A percentile compares a stretch with the other conserved stretches of the same genome.
These are phyloP conservation scores for Polydrusus pterygomalis DNA, from an alignment of 2,888 invertebrate genomes.

Conservation along the genomic window DNA sequence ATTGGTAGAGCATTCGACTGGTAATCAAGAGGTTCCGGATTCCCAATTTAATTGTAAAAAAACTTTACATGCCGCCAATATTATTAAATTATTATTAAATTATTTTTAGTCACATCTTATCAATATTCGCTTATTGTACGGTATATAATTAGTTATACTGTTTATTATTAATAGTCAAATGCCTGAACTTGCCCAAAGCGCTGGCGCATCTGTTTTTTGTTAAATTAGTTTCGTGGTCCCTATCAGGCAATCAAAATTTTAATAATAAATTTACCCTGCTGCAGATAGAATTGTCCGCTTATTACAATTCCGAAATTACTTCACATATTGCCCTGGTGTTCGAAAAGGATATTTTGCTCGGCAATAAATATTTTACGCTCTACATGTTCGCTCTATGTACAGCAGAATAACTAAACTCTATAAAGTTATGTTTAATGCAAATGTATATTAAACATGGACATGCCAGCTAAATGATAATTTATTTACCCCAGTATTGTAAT, in stretches of 20 bases:
- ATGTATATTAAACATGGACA: slow-evolving; percentile 1
- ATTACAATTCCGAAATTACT: slow-evolving; percentile 52
- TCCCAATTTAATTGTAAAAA: too few relatives aligned
- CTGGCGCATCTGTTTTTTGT: slow-evolving; percentile 40
- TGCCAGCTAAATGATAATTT: slow-evolving; percentile 17
- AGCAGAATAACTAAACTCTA: slow-evolving; percentile 16
- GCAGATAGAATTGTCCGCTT: slow-evolving; percentile 32
- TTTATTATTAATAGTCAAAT: neutral
- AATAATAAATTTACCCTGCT: slow-evolving; percentile 48
- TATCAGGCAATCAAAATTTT: slow-evolving; percentile 48
- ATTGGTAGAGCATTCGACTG: too few relatives aligned
- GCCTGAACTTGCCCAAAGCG: slow-evolving; percentile 13
- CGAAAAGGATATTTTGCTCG: slow-evolving; percentile 34
- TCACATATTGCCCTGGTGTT: slow-evolving; percentile 42
- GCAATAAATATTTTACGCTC: slow-evolving; percentile 42
- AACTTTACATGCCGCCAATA: too few relatives aligned
- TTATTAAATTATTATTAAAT: too few relatives aligned
- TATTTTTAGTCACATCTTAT: neutral
- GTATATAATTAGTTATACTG: neutral
- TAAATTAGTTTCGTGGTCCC: slow-evolving; percentile 40
- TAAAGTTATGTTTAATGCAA: slow-evolving; percentile 22
- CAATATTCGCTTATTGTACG: neutral
- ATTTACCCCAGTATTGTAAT: neutral
- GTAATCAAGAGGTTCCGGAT: too few relatives aligned
- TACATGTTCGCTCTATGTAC: slow-evolving; percentile 11